A percentile compares a stretch with the other conserved stretches of the same genome.
phyloP scores from a whole-genome alignment of 2,113 vertebrate genomes.

The Spea multiplicata region DNA sequence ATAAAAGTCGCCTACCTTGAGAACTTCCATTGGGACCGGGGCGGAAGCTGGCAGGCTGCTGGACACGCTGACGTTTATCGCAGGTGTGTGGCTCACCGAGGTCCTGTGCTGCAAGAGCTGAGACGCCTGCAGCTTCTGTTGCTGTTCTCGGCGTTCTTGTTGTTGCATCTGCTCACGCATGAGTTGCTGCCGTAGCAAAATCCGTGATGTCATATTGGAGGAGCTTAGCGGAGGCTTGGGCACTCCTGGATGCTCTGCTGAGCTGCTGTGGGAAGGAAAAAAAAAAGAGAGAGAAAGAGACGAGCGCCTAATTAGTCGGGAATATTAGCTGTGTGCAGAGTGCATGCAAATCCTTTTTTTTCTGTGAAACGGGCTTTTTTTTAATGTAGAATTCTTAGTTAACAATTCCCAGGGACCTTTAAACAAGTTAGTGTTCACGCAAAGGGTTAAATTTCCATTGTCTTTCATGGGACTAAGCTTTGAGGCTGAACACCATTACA shows the following conservation, averaged over 20 bases:
- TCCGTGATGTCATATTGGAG: slow-evolving; percentile 81
- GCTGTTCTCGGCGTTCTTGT: slow-evolving; percentile 83
- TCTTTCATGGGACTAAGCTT: no score
- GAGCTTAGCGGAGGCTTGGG: slow-evolving; percentile 80
- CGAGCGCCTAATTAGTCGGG: slow-evolving; percentile 57
- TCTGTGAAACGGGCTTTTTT: background rate
- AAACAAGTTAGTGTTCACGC: no score
- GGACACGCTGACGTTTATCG: slow-evolving; percentile 77
- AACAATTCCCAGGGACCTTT: no score
- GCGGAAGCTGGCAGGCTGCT: slow-evolving; percentile 72
- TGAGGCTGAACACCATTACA: no score
- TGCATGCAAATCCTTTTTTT: background rate
- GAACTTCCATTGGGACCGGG: slow-evolving; percentile 89
- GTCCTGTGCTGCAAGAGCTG: slow-evolving; percentile 76
- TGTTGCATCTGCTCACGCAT: slow-evolving; percentile 80
- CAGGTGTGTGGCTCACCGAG: slow-evolving; percentile 78
- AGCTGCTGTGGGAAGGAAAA: slow-evolving; percentile 71
- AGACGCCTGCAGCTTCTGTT: slow-evolving; percentile 77
- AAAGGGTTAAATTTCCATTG: no score
- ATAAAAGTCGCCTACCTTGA: slow-evolving; percentile 74
- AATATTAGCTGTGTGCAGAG: background rate
- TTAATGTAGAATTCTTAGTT: background rate
- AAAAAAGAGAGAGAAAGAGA: slow-evolving; percentile 53
- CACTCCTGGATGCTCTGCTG: slow-evolving; percentile 77
- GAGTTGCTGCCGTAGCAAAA: slow-evolving; percentile 82